phyloP scores from a whole-genome alignment of 2,888 invertebrate genomes.

The Leptura quadrifasciata region DNA sequence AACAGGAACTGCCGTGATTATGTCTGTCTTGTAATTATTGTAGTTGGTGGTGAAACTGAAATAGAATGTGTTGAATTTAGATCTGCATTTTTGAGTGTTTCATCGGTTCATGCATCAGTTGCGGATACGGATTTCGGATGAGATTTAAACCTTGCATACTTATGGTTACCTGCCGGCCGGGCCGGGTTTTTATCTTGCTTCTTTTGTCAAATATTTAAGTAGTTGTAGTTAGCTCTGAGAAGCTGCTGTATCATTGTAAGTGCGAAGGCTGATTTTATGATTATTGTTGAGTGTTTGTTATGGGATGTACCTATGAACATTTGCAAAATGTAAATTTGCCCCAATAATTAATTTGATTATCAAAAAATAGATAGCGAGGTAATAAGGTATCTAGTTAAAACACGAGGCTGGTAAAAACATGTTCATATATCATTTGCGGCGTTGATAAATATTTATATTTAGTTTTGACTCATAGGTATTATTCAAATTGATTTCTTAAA shows the following conservation, averaged over 20 bases:
- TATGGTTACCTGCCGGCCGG: slow-evolving; percentile 32
- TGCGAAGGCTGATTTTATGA: slow-evolving; percentile 15
- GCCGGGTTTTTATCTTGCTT: slow-evolving; percentile 30
- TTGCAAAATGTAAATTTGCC: not conserved
- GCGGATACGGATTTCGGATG: slow-evolving; percentile 19
- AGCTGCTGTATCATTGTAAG: slow-evolving; percentile 3
- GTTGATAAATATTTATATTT: slow-evolving; percentile 7
- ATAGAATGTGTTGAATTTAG: slow-evolving; percentile 13
- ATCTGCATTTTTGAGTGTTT: slow-evolving; percentile 24
- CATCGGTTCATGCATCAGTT: not conserved
- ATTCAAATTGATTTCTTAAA: not conserved
- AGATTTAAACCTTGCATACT: slow-evolving; percentile 27
- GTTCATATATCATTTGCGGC: not conserved
- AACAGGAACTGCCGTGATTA: slow-evolving; percentile 39
- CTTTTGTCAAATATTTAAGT: slow-evolving; percentile 31
- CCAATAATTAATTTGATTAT: not conserved
- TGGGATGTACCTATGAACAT: slow-evolving; percentile 18
- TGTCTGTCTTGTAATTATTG: slow-evolving; percentile 35
- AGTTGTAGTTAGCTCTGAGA: slow-evolving; percentile 8
- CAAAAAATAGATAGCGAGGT: not conserved
- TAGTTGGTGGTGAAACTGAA: slow-evolving; percentile 13
- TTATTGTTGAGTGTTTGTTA: not conserved
- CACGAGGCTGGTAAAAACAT: slow-evolving; percentile 2
- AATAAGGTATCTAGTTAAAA: not conserved
- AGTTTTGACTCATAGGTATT: slow-evolving; percentile 6